Base-by-base conservation (phyloP, 2,797 vertebrate genomes). In the Lates japonicus region DNA sequence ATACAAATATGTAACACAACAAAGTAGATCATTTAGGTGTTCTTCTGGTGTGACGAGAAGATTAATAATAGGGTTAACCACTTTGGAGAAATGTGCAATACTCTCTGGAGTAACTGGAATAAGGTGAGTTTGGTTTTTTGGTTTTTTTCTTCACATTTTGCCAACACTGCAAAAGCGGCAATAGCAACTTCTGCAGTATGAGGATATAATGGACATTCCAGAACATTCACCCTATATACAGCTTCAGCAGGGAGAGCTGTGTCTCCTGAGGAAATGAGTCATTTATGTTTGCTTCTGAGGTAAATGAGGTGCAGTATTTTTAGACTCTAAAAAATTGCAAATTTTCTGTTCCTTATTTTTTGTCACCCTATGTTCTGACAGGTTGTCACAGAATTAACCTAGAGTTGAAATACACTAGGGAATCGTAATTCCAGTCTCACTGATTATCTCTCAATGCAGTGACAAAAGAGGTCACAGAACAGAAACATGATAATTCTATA, bases 401-500 rank as follows among this genome's bases (percentile, higher is more conserved):
- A 0, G 5, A 29, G 52, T 13, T 54, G 25, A 54, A 29, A 7
- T 29, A n/a, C 7, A 49, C 48, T 20, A 49, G 20, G 19, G 48
- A n/a, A 49, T 10, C 10, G 7, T 49, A 49, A 49, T n/a, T 3
- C 48, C 13, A n/a, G 20, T 11, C 29, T 29, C 22, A 29, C 3
- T 29, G 52, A 54, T 54, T 54, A 54, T 54, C 25, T 7, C 5
- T 20, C 2, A 20, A 19, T 20, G 8, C 46, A 48, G 17, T 48
- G 8, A 14, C 41, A 42, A 14, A 20, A 48, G 19, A 48, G 17
- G 46, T 48, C 19, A 48, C 4, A 48, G 20, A 69, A 65, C n/a
- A 59, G 20, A 76, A 57, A 51, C 49, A 63, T 25, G 6, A 49
- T 25, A 61, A 71, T 63, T 81, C 7, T 63, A n/a, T 61, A 35